Base-by-base conservation (phyloP, 2,888 invertebrate species). In the Epirrhoe tristata region DNA sequence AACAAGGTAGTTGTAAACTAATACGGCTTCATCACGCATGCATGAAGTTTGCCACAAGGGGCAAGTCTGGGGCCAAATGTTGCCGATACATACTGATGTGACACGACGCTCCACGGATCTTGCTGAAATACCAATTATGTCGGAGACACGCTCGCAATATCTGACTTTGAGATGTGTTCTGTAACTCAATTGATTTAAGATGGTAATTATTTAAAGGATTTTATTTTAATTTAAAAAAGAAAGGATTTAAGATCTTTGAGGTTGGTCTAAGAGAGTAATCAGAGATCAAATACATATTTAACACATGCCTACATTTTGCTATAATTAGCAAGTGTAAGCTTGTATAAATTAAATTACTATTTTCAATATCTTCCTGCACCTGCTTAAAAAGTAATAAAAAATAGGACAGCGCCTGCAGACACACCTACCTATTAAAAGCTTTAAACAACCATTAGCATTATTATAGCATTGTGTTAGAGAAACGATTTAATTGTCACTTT, bases 21-120 rank as follows among this genome's bases (percentile, higher is more conserved):
- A 88, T 89, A 87, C 81, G 75, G 78, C 78, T 81, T 88, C 87
- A 90, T 91, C 84, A 81, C 76, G 84, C 83, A 89, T 88, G 89
- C 89, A 86, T 84, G 84, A 88, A 90, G 85, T 88, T 84, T 66
- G 72, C 67, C 74, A 72, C 69, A 70, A 55, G 69, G 68, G 67
- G 24, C 39, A 17, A 58, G 63, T 67, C 50, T 63, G 60, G 64
- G 59, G 69, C 73, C 69, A 71, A 74, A 73, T 74, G 74, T 73
- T 71, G 66, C 71, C 70, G 39, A 65, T 70, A 69, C 71, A 72
- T 69, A 71, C 71, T 64, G 67, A 74, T 69, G 69, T 58, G 74
- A 63, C 64, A 72, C 59, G 53, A 53, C 61, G 57, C 24, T 46
- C 16, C 48, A 43, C 32, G 51, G 56, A 57, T 46, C 57, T 63